A percentile compares a stretch with the other conserved stretches of the same genome.
These are phyloP conservation scores for Pelvicachromis taeniatus DNA, from an alignment of 2,113 vertebrate genomes.

Conservation along the genomic window DNA sequence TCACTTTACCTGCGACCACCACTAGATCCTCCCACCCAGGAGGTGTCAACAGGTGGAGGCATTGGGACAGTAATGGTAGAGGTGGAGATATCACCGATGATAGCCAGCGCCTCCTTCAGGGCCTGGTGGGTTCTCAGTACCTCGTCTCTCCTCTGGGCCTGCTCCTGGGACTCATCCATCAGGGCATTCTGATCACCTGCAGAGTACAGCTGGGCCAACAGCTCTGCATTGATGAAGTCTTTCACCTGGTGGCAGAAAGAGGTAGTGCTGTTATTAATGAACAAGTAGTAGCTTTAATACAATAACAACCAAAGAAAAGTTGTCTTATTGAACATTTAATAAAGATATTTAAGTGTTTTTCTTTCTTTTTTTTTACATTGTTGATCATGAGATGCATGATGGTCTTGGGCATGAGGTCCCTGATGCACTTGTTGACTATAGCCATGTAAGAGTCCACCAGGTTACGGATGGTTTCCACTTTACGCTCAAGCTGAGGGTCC, in stretches of 20 bases:
- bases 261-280: not conserved
- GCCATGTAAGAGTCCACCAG: constrained; percentile 98
- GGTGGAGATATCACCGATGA: constrained; percentile 90
- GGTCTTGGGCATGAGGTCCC: constrained; percentile 93
- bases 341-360: not conserved
- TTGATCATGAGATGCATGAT: constrained; percentile 99
- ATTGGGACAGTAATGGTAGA: constrained; percentile 84
- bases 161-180: constrained; percentile 94
- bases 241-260: constrained; percentile 79
- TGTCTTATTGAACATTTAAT: not conserved
- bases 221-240: constrained; percentile 94
- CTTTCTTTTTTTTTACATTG: constrained; percentile 79
- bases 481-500: constrained; percentile 95
- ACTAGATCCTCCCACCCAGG: constrained; percentile 72
- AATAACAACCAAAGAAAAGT: not conserved
- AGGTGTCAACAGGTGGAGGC: constrained; percentile 88
- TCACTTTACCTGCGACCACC: constrained; percentile 50
- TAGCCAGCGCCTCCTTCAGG: constrained; percentile 84
- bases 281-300: not conserved
- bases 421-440: constrained; percentile 95
- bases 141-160: constrained; percentile 87
- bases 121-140: constrained; percentile 87
- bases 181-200: constrained; percentile 90
- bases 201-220: constrained; percentile 91
- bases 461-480: constrained; percentile 96